phyloP scores from a whole-genome alignment of 2,113 vertebrate species.

The Terrapene triunguis region DNA sequence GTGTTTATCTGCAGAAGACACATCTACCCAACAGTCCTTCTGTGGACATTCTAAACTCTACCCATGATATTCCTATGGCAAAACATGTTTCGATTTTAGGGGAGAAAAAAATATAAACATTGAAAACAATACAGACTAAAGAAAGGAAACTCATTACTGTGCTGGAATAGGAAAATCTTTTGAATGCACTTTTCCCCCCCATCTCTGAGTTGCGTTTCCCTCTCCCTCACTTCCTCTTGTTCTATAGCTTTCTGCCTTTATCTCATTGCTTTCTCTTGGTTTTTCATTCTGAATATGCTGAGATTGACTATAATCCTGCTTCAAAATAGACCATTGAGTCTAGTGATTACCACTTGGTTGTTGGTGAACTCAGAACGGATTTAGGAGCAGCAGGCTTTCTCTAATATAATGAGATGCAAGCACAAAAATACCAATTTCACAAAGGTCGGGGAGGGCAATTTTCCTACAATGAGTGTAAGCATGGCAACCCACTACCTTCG shows the following conservation, averaged over 20 bases:
- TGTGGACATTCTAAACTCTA: background rate
- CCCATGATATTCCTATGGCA: background rate
- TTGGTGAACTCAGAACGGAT: background rate
- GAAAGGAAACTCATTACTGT: rapidly evolving
- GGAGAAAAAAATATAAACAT: background rate
- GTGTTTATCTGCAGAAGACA: background rate
- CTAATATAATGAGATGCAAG: background rate
- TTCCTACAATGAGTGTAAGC: rapidly evolving
- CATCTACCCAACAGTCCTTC: background rate
- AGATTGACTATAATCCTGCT: background rate
- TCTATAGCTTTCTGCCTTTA: background rate
- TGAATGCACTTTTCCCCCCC: background rate
- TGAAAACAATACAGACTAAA: background rate
- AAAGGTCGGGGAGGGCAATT: background rate
- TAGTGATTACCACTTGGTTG: background rate
- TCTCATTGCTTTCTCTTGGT: background rate
- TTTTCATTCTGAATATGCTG: background rate
- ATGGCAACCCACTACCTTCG: background rate
- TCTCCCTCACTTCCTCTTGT: rapidly evolving
- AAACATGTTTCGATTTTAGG: background rate
- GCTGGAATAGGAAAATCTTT: background rate
- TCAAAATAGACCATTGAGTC: background rate
- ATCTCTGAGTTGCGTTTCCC: background rate
- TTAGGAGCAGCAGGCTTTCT: background rate
- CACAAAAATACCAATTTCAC: background rate